Evolutionary conservation across 2,797 vertebrate species (phyloP), one percentile per base, ranked within the genome.

Genomic region (Crax fasciolata): DNA sequence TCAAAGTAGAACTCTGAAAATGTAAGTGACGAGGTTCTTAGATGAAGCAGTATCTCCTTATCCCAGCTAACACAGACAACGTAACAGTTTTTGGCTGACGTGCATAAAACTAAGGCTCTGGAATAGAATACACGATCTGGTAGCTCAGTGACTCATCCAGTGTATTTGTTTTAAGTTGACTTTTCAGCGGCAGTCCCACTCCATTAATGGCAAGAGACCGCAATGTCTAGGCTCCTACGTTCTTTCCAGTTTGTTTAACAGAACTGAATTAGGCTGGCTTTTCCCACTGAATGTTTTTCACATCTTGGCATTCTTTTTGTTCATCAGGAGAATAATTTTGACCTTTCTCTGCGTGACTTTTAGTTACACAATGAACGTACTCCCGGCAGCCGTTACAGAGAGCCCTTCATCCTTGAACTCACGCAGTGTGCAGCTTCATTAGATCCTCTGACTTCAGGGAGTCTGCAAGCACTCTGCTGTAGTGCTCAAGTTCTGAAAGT

Each of bases 191-290:
- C 75, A 77, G 57, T 57, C 3, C 5, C 74, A 44, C 67, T 79
- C 57, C 85, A 32, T 51, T 93, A n/a, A 18, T 32, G 38, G 16
- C 44, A 35, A 85, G 78, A 74, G 74, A 72, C 61, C 35, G 35
- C 1, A 1, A 11, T 78, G 28, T 75, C 44, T 66, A 65, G 39
- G 81, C 66, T 46, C 41, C 4, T 49, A 4, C 1, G 1, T 87
- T 89, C 81, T 89, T 73, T 80, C 27, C n/a, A 51, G 15, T 66
- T 85, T 68, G 63, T 81, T 95, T 72, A 78, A 86, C 35, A 89
- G 77, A 80, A 17, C 10, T 54, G 35, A 63, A 44, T 79, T n/a
- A 39, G 71, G 38, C 65, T 57, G 55, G n/a, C 55, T 63, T 79
- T 84, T 81, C 68, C 58, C 51, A 30, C 2, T 49, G 28, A 72